Evolutionary conservation across 2,113 vertebrate genomes (phyloP).

Genomic region (Dicentrarchus labrax): DNA sequence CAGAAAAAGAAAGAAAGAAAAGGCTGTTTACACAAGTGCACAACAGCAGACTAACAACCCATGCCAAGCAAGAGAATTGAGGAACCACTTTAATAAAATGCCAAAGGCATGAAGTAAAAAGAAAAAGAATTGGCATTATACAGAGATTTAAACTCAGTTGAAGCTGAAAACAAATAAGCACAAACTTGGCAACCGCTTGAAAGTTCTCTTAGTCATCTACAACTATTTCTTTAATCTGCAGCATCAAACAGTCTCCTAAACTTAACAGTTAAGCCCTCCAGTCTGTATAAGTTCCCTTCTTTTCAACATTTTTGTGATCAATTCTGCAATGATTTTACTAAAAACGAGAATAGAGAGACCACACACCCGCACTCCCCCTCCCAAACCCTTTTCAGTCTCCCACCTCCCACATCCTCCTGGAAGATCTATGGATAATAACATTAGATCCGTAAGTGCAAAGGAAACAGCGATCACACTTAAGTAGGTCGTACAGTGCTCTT

Average conservation of each 20-base stretch:
- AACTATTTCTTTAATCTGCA: constrained; percentile 33
- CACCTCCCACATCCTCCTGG: background rate
- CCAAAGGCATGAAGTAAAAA: background rate
- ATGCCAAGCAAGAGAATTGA: background rate
- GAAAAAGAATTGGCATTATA: too few relatives aligned
- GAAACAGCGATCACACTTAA: constrained; percentile 26
- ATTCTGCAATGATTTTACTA: constrained; percentile 22
- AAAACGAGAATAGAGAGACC: background rate
- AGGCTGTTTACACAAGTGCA: background rate
- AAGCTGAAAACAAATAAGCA: constrained; percentile 1
- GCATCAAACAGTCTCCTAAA: constrained; percentile 32
- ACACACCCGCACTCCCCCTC: background rate
- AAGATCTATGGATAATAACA: background rate
- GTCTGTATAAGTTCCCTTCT: background rate
- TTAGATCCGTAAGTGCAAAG: constrained; percentile 2
- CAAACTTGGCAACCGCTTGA: background rate
- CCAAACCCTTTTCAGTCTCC: too few relatives aligned
- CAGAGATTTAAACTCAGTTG: constrained; percentile 12
- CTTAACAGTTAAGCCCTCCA: background rate
- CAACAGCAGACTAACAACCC: background rate
- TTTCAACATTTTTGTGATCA: background rate
- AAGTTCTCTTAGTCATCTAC: constrained; percentile 4
- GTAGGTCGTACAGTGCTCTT: background rate
- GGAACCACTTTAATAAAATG: background rate
- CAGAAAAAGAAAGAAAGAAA: background rate